Percentiles rank a stretch among this genome's conserved stretches.
These are phyloP conservation scores for Nasonia vitripennis DNA, from an alignment of 1,140 invertebrate genomes.

Conservation along the genomic window DNA sequence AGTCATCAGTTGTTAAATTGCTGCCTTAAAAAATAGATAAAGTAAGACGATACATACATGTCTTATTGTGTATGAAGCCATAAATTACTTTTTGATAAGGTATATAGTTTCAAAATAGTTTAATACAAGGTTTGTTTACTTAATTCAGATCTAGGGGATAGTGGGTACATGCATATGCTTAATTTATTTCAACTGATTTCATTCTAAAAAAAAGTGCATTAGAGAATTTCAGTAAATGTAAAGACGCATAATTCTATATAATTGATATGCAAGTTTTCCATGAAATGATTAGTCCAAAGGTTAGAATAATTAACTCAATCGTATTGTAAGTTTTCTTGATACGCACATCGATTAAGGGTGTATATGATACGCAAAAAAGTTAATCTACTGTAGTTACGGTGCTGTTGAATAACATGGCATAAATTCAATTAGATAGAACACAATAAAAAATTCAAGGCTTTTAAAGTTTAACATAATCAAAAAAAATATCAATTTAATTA, in stretches of 20 bases:
- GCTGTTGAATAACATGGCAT: not conserved
- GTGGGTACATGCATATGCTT: not conserved
- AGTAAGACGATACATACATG: not conserved
- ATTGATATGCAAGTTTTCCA: not conserved
- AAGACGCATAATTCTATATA: not conserved
- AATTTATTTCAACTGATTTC: not conserved
- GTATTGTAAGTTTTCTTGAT: not conserved
- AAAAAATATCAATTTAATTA: not conserved
- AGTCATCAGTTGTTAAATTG: not conserved
- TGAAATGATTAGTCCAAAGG: constrained; percentile 8
- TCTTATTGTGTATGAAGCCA: not conserved
- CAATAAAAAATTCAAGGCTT: not conserved
- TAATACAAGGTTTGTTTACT: not conserved
- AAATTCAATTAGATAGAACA: not conserved
- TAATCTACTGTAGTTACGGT: not conserved
- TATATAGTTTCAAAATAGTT: not conserved
- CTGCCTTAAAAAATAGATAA: constrained; percentile 26
- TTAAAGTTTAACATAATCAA: not conserved
- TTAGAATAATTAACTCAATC: not conserved
- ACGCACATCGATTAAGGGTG: constrained; percentile 24
- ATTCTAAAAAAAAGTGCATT: not conserved
- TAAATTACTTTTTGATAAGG: not conserved
- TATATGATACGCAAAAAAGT: not conserved
- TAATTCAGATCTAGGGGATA: not conserved
- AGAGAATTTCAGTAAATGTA: not conserved